These are phyloP conservation scores for Escarpia spicata DNA, from an alignment of 2,888 invertebrate genomes.

Conservation along the genomic window DNA sequence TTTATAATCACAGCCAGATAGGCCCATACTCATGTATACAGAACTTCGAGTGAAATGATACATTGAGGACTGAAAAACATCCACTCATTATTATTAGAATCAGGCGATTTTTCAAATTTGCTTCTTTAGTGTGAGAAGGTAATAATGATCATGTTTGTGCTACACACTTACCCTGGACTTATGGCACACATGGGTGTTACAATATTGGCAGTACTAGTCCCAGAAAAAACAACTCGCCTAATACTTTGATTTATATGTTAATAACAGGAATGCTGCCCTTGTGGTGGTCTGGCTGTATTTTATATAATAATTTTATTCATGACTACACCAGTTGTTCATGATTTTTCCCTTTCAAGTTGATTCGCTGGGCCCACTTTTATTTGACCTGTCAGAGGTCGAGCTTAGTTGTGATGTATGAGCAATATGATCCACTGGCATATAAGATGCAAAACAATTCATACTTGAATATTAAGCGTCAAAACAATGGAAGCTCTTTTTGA, in stretches of 20 bases:
- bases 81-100: too few relatives aligned
- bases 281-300: neutral
- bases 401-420: neutral
- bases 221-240: neutral
- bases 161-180: neutral
- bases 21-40: too few relatives aligned
- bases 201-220: neutral
- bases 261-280: neutral
- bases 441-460: neutral
- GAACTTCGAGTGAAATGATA: too few relatives aligned
- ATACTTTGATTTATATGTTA: neutral
- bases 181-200: neutral
- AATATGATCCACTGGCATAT: neutral
- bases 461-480: too few relatives aligned
- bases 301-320: neutral
- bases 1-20: too few relatives aligned
- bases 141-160: too few relatives aligned
- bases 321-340: neutral
- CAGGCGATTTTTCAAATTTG: too few relatives aligned
- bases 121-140: too few relatives aligned
- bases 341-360: neutral
- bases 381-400: neutral
- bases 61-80: too few relatives aligned
- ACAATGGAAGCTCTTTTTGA: too few relatives aligned
- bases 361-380: neutral